Evolutionary conservation across 2,888 invertebrate genomes (phyloP), one percentile per base, ranked within the genome.

Genomic region (Standfussiana lucernea): DNA sequence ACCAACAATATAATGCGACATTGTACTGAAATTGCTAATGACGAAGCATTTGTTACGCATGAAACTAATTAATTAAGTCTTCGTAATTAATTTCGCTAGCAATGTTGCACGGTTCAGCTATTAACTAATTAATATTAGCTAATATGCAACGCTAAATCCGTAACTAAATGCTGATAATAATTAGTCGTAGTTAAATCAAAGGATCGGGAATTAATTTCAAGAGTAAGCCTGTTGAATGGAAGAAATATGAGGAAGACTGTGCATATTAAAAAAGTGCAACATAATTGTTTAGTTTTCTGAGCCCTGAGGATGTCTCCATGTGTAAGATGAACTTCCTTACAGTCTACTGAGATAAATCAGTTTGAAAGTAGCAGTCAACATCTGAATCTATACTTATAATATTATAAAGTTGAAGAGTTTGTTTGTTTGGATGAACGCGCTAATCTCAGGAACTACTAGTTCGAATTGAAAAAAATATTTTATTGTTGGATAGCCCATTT

Each of bases 11-110:
- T 32, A 53, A 77, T 47, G 42, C 18, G 13, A 15, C 28, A 45
- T 45, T 74, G n/a, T 1, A 37, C 32, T 37, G 8, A 74, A 64
- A 75, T 45, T n/a, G 53, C 18, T 35, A 37, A 78, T 81, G 32
- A 82, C 50, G 3, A 66, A n/a, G 66, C 82, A 61, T 40, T 82
- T 35, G 13, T 47, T 40, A 47, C 32, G 13, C 32, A 56, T 73
- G n/a, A 72, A 42, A 15, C 32, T 32, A 64, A n/a, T 35, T 61
- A 42, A 82, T 76, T 15, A 50, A 32, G 15, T 28, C 2, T 35
- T 37, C 15, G 65, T 61, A 66, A 75, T 81, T 79, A 61, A 76
- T 76, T 76, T 42, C 15, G n/a, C 18, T 37, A 2, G 24, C 82
- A 61, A 53, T 61, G 35, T 37, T 53, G 21, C 40, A 47, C 56